phyloP scores from a whole-genome alignment of 2,797 vertebrate genomes.

The Neosilurus hyrtlii region DNA sequence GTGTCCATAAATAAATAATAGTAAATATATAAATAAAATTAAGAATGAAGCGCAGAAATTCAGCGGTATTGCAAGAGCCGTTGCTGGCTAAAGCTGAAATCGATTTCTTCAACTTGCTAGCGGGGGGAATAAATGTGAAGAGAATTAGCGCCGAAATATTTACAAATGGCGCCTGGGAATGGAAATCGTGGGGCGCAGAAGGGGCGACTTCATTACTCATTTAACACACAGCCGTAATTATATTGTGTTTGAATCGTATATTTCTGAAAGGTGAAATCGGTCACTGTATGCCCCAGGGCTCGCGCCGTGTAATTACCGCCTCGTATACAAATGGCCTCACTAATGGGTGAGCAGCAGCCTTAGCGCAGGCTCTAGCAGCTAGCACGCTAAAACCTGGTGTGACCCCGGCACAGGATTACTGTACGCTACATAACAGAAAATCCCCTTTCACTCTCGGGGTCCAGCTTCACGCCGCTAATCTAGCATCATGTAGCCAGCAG shows the following conservation, averaged over 20 bases:
- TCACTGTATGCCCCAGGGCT: conserved; percentile 70
- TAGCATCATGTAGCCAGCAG: neutral
- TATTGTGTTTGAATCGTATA: conserved; percentile 76
- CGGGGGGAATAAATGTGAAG: conserved; percentile 30
- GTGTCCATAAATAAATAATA: conserved; percentile 3
- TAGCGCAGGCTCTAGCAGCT: conserved; percentile 36
- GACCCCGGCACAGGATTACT: conserved; percentile 72
- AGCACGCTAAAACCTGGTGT: conserved; percentile 60
- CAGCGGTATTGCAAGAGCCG: conserved; percentile 9
- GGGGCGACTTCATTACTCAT: conserved; percentile 67
- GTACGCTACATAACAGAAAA: conserved; percentile 61
- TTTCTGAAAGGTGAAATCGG: conserved; percentile 68
- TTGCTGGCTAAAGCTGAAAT: conserved; percentile 34
- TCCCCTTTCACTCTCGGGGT: conserved; percentile 50
- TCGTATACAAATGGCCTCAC: conserved; percentile 81
- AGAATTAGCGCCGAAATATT: conserved; percentile 51
- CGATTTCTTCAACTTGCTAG: conserved; percentile 34
- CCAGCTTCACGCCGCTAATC: neutral
- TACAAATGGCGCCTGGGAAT: conserved; percentile 49
- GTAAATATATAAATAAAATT: conserved; percentile 26
- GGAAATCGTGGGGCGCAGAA: conserved; percentile 33
- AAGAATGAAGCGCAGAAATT: conserved; percentile 33
- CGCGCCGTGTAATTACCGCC: conserved; percentile 79
- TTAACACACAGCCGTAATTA: conserved; percentile 71
- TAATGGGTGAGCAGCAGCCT: conserved; percentile 62